A percentile compares a stretch with the other conserved stretches of the same genome.
These are phyloP conservation scores for Drosophila seguyi DNA, from an alignment of 1,140 invertebrate species.

Conservation along the genomic window DNA sequence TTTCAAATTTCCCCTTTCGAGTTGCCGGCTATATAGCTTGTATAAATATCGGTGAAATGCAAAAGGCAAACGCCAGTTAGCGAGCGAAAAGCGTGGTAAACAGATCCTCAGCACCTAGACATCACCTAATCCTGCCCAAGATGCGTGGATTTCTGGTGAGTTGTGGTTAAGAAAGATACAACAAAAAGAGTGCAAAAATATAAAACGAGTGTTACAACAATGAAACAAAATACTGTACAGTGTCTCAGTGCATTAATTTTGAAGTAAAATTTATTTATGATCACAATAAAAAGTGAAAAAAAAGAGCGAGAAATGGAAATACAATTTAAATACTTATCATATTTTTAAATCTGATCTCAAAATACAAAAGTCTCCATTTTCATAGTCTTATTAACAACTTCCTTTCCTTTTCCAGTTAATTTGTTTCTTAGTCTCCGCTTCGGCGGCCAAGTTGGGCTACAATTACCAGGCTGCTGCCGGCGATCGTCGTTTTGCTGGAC, in stretches of 20 bases:
- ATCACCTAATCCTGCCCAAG: constrained; percentile 33
- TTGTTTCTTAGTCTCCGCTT: constrained; percentile 43
- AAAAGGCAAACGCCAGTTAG: constrained; percentile 46
- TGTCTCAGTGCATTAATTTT: neutral
- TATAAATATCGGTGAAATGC: constrained; percentile 66
- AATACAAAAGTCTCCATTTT: too few relatives aligned
- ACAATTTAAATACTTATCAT: neutral
- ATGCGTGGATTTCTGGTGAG: constrained; percentile 76
- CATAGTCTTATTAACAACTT: too few relatives aligned
- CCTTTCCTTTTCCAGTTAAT: constrained; percentile 36
- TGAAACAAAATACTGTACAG: neutral
- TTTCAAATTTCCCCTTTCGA: constrained; percentile 60
- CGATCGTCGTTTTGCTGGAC: constrained; percentile 69
- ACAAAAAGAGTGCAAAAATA: neutral
- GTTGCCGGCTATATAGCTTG: constrained; percentile 14
- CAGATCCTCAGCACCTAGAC: constrained; percentile 42
- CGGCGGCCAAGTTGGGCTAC: constrained; percentile 65
- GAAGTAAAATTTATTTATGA: too few relatives aligned
- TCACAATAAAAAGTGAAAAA: too few relatives aligned
- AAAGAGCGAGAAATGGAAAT: too few relatives aligned
- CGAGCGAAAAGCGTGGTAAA: constrained; percentile 37
- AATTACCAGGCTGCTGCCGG: constrained; percentile 55
- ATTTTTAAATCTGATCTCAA: too few relatives aligned
- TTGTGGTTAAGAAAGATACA: neutral
- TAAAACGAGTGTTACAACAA: neutral